Evolutionary conservation across 2,888 invertebrate genomes (phyloP), one percentile per base, ranked within the genome.

Genomic region (Caenorhabditis japonica): DNA sequence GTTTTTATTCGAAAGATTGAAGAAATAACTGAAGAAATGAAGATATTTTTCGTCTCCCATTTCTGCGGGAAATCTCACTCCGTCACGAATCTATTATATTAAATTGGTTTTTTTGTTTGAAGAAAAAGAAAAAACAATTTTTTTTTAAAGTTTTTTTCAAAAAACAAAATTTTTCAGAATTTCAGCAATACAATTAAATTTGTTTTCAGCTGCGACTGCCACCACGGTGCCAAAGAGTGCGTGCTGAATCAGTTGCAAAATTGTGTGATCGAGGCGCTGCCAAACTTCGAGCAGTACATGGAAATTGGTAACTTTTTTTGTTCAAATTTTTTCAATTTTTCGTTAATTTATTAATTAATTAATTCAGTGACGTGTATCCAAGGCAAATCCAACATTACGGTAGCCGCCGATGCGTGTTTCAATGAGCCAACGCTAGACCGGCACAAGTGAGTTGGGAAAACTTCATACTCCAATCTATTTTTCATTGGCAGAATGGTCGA

Each of bases 321-420:
- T n/a, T n/a, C 19, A 4, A 38, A 12, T 2, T 1, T 13, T 10
- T 52, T 5, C 10, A 30, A 49, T 13, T n/a, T 4, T 1, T 17
- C n/a, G 8, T 12, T 17, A 38, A 38, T 17, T 21, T 12, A 12
- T n/a, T 12, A n/a, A n/a, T n/a, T n/a, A n/a, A n/a, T n/a, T n/a
- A n/a, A 60, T 72, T 53, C 49, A 72, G 74, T 74, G 4, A 27
- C 33, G 3, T 74, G 74, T 58, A 69, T 74, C 44, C 74, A 74
- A 52, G 74, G 74, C 34, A 68, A 58, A 27, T 44, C 51, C 27
- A 69, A 74, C 39, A 62, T 69, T 19, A 58, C 21, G 1, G 41
- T 62, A 27, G 74, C 74, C 3, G 56, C 58, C 5, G 58, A 74
- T 7, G 43, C 27, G 17, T 74, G 74, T 23, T 61, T 74, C 47